Percentiles rank a stretch among this genome's conserved stretches.
Evolutionary conservation across 2,888 invertebrate species (phyloP).

Genomic region (Drosophila meridionalis): DNA sequence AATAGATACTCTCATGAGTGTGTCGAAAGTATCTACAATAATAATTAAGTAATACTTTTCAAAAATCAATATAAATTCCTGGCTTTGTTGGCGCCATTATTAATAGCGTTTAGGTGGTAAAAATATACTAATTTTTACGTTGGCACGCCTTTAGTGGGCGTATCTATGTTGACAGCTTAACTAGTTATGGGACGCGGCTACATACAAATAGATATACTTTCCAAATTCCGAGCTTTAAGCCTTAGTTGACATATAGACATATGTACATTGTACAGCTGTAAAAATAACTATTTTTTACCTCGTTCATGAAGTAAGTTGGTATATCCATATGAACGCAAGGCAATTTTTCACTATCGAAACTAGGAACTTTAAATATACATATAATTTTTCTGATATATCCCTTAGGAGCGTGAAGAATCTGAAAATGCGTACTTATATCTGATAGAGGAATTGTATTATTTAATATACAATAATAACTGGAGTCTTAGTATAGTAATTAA

Average conservation of each 20-base stretch:
- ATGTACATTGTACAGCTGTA: no score
- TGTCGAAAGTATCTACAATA: background rate
- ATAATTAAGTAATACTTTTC: constrained; percentile 2
- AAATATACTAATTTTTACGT: background rate
- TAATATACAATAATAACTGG: no score
- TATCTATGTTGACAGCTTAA: background rate
- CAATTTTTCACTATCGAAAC: no score
- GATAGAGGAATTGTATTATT: no score
- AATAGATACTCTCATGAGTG: constrained; percentile 2
- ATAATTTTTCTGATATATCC: no score
- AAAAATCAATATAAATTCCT: background rate
- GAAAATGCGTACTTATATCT: no score
- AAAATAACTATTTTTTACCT: no score
- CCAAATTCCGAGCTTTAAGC: background rate
- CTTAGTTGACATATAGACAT: background rate
- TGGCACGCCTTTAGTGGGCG: background rate
- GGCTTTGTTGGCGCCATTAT: background rate
- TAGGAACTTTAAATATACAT: no score
- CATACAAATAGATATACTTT: background rate
- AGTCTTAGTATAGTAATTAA: no score
- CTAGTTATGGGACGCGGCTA: background rate
- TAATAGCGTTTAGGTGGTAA: background rate
- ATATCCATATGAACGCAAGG: no score
- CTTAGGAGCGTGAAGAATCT: no score
- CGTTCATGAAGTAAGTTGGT: no score